These are phyloP conservation scores for Parauchenoglanis punctatus DNA, from an alignment of 2,797 vertebrate genomes.

Conservation along the genomic window DNA sequence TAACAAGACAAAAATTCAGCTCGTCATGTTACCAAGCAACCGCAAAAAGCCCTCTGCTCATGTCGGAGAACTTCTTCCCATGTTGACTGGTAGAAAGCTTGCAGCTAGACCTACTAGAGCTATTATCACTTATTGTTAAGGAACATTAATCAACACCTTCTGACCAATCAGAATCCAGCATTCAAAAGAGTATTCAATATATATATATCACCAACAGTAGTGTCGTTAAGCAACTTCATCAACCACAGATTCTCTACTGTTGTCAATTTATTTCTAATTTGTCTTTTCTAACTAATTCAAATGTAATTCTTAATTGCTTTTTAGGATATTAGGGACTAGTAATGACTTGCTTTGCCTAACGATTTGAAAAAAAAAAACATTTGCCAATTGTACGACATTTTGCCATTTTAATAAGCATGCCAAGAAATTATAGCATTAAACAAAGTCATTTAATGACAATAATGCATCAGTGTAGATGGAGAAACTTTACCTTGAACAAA, in stretches of 20 bases:
- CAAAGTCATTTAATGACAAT: neutral
- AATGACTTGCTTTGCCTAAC: neutral
- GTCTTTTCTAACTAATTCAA: neutral
- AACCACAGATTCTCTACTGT: neutral
- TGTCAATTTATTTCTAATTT: neutral
- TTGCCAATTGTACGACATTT: neutral
- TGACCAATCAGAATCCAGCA: neutral
- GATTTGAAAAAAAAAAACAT: neutral
- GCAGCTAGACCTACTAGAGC: neutral
- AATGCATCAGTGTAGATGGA: neutral
- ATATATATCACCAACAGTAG: neutral
- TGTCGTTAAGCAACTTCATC: neutral
- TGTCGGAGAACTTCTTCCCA: neutral
- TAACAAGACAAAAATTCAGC: too few relatives aligned
- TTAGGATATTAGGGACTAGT: neutral
- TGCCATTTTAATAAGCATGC: neutral
- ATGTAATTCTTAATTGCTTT: neutral
- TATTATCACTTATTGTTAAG: too few relatives aligned
- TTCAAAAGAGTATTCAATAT: neutral
- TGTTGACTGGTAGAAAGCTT: neutral
- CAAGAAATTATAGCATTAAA: neutral
- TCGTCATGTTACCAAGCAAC: too few relatives aligned
- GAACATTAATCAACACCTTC: neutral
- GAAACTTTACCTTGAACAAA: conserved; percentile 32
- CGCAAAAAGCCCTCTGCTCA: too few relatives aligned